These are phyloP conservation scores for Leptura quadrifasciata DNA, from an alignment of 2,888 invertebrate species.

Conservation along the genomic window DNA sequence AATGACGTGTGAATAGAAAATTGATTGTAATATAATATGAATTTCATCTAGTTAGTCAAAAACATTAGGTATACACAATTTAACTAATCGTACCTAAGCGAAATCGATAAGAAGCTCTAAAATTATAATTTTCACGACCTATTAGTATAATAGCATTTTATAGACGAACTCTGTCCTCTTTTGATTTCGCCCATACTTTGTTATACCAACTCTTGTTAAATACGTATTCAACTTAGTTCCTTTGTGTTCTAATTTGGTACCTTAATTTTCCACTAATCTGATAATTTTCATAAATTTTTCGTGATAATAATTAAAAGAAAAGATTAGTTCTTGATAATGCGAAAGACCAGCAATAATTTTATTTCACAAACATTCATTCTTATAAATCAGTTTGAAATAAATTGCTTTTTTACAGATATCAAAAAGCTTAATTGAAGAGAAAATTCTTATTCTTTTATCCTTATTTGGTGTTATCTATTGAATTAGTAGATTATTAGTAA, in stretches of 20 bases:
- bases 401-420: not conserved
- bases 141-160: conserved; percentile 4
- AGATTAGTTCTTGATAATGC: conserved; percentile 5
- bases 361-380: not conserved
- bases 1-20: not conserved
- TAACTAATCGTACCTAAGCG: not conserved
- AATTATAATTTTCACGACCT: not conserved
- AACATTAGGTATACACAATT: not conserved
- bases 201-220: not conserved
- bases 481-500: no score
- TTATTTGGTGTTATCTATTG: no score
- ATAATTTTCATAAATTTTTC: conserved; percentile 22
- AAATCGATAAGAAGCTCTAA: not conserved
- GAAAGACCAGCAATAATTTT: not conserved
- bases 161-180: not conserved
- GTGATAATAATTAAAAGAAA: conserved; percentile 15
- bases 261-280: conserved; percentile 16
- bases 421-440: not conserved
- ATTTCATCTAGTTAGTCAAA: not conserved
- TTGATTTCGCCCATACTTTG: not conserved
- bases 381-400: not conserved
- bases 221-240: not conserved
- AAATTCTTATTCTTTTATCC: no score
- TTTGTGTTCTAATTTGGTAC: conserved; percentile 7
- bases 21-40: not conserved